phyloP scores from a whole-genome alignment of 2,113 vertebrate species.

The Neogale vison region DNA sequence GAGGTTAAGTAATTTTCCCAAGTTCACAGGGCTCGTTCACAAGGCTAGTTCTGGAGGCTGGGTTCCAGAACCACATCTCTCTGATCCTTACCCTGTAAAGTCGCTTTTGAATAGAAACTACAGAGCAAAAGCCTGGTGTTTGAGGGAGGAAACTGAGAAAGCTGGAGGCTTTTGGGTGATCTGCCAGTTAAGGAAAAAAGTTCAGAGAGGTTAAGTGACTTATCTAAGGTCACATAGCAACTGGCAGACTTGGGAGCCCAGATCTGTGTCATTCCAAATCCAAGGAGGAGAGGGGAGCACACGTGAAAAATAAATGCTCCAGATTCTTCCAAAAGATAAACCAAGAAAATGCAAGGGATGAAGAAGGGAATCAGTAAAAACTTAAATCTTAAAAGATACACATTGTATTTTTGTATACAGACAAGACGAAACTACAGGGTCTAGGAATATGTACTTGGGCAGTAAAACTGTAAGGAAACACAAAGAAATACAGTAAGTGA shows the following conservation, averaged over 20 bases:
- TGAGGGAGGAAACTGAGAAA: background rate
- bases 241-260: background rate
- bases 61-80: background rate
- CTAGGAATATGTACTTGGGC: background rate
- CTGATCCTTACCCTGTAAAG: background rate
- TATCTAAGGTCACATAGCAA: background rate
- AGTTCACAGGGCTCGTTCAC: background rate
- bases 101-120: background rate
- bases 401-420: background rate
- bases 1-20: background rate
- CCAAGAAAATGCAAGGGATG: background rate
- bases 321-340: background rate
- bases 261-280: background rate
- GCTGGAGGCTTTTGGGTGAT: background rate
- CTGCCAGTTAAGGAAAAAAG: background rate
- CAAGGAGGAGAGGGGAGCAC: background rate
- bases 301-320: background rate
- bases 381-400: background rate
- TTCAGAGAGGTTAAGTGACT: background rate
- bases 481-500: background rate
- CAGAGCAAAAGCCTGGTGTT: background rate
- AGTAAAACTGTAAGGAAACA: background rate
- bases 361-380: background rate
- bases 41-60: background rate
- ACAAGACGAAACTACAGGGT: background rate